Base-by-base conservation (phyloP, 2,797 vertebrate genomes). In the Melopsittacus undulatus region DNA sequence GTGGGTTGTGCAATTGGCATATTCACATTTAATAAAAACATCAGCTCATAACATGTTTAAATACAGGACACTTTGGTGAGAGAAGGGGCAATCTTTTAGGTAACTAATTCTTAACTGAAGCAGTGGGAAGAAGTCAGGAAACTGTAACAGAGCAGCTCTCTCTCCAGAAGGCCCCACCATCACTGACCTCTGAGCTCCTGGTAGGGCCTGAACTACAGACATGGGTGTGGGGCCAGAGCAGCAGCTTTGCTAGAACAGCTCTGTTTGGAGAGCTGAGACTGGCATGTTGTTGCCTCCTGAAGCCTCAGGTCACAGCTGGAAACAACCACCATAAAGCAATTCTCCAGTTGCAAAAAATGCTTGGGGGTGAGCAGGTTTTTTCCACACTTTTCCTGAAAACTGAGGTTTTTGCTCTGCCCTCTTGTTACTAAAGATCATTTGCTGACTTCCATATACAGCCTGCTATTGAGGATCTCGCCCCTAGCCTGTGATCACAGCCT, bases 281-380 rank as follows among this genome's bases (percentile, higher is more conserved):
- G 19, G 11, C 3, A 0, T 14, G 9, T 3, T 45, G 16, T 17
- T 83, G 45, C 30, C 34, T 72, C 45, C 38, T 49, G 52, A 73
- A 72, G 43, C 32, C 67, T 67, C 19, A 12, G 48, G 63, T 61
- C 27, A 2, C 1, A 5, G 15, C 68, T 87, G 54, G 51, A 43
- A 79, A 43, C 18, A 49, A 4, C 19, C 36, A 29, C 40, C 26
- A 5, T 13, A 21, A 68, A 63, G 24, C 1, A 3, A 10, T 85
- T 63, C 27, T 36, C 8, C 13, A 56, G 34, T 5, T 77, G 46
- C 9, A 45, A 36, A 49, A 64, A 32, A 20, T 3, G 3, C 19
- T 9, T n/a, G 29, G 11, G 4, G 10, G 2, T 13, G 30, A 29
- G 48, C 14, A 21, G 0, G 1, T 11, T 61, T 54, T 4, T 10